Evolutionary conservation across 2,797 vertebrate genomes (phyloP), one percentile per base, ranked within the genome.

Genomic region (Myripristis murdjan): DNA sequence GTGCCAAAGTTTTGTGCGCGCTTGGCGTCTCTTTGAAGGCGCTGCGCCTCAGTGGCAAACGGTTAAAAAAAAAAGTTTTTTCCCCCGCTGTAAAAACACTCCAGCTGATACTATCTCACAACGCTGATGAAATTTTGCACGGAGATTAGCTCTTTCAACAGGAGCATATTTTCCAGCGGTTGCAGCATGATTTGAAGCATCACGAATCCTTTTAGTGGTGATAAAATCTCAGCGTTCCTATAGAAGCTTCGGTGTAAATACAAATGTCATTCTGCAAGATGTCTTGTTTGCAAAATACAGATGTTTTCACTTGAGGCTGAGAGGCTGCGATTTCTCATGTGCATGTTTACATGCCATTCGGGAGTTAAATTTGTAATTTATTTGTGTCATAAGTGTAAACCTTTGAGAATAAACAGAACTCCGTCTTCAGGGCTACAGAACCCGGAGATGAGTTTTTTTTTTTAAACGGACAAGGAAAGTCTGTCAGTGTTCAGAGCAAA

Each of bases 241-340:
- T 16, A 5, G 41, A 52, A 7, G 48, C 62, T 57, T 33, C 10
- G 22, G 64, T 52, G 35, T 31, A 49, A n/a, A 62, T 33, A 23
- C 63, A 61, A 33, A 55, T 39, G 69, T 54, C 62, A 57, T 22
- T 4, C 28, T 33, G 64, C 70, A 4, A 62, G 52, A 77, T 46
- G 74, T 64, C 60, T 80, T 80, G 75, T 86, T 87, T 80, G 85
- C 61, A 77, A 49, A 75, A 47, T 65, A 49, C 89, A 92, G 89
- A 89, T 92, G 91, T 87, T 89, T 90, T 84, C 82, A 87, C 89
- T 92, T 48, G 54, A 81, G 84, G 12, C 48, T 65, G 11, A 15
- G 15, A 12, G 33, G 43, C 80, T 51, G 73, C 79, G 66, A 48
- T 31, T 63, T 37, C 67, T 80, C 74, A 23, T 18, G 31, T 12